phyloP scores from a whole-genome alignment of 2,888 invertebrate genomes.

The Macaria notata region DNA sequence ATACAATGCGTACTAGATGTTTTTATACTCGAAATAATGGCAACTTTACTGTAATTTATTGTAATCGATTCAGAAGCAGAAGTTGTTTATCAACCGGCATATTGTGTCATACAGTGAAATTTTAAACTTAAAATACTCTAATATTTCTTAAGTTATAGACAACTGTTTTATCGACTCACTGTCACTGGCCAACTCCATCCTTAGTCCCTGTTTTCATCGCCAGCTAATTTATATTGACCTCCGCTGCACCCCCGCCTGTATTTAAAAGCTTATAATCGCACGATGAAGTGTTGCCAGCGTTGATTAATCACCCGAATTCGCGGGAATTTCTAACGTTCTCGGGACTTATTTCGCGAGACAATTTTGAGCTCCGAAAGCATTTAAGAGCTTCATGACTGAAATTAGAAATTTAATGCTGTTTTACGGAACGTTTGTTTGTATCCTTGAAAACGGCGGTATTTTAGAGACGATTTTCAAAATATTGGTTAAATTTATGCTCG shows the following conservation, averaged over 20 bases:
- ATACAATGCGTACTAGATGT: too few relatives aligned
- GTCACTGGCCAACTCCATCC: slow-evolving; percentile 3
- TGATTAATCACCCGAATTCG: slow-evolving; percentile 70
- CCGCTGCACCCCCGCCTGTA: slow-evolving; percentile 63
- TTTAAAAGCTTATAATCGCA: slow-evolving; percentile 80
- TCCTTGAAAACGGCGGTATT: too few relatives aligned
- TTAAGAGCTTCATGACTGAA: slow-evolving; percentile 41
- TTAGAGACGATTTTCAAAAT: too few relatives aligned
- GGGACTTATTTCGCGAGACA: slow-evolving; percentile 40
- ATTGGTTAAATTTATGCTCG: too few relatives aligned
- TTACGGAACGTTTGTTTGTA: slow-evolving; percentile 24
- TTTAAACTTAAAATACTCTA: too few relatives aligned
- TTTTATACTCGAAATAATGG: too few relatives aligned
- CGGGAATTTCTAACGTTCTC: slow-evolving; percentile 41
- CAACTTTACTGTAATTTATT: too few relatives aligned
- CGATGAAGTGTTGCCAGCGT: slow-evolving; percentile 72
- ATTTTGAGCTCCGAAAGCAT: slow-evolving; percentile 37
- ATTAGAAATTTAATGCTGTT: slow-evolving; percentile 40
- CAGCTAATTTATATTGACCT: slow-evolving; percentile 75
- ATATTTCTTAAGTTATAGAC: too few relatives aligned
- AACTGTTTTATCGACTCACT: too few relatives aligned
- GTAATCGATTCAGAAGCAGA: too few relatives aligned
- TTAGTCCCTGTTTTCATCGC: slow-evolving; percentile 62
- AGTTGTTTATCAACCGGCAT: too few relatives aligned
- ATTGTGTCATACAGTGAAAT: too few relatives aligned